Conservation (phyloP, 2,797 vertebrate genomes). For the Sebastes steindachneri region DNA sequence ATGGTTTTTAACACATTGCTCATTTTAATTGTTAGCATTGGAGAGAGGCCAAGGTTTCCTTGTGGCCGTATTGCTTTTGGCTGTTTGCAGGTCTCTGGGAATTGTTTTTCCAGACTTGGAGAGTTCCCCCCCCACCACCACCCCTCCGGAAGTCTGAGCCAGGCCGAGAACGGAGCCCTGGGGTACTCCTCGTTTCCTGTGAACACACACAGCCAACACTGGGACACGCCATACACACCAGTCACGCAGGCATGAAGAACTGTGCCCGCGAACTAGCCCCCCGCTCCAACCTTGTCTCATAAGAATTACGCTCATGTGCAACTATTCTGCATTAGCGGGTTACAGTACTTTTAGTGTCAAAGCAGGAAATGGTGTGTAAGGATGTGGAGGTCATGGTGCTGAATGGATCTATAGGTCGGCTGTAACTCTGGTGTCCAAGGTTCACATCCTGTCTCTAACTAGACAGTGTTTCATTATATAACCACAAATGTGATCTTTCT, state of each 20-base stretch:
- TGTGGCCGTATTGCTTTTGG: conserved; percentile 68
- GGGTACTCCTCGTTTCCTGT: conserved; percentile 66
- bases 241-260: conserved; percentile 3
- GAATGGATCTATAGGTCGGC: not conserved
- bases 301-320: conserved; percentile 20
- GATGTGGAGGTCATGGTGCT: not conserved
- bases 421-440: not conserved
- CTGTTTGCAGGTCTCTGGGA: conserved; percentile 57
- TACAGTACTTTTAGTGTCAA: conserved; percentile 1
- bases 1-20: conserved; percentile 58
- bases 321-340: conserved; percentile 10
- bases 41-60: conserved; percentile 56
- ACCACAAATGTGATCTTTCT: not conserved
- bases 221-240: conserved; percentile 24
- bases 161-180: conserved; percentile 53
- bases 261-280: not conserved
- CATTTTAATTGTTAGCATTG: conserved; percentile 65
- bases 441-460: not conserved
- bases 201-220: conserved; percentile 31
- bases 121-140: not conserved
- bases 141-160: conserved; percentile 40
- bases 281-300: not conserved
- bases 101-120: conserved; percentile 73
- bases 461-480: not conserved
- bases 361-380: conserved; percentile 7